Percentiles rank a stretch among this genome's conserved stretches.
Conservation (phyloP, 1,140 invertebrate genomes). For the Apis dorsata region DNA sequence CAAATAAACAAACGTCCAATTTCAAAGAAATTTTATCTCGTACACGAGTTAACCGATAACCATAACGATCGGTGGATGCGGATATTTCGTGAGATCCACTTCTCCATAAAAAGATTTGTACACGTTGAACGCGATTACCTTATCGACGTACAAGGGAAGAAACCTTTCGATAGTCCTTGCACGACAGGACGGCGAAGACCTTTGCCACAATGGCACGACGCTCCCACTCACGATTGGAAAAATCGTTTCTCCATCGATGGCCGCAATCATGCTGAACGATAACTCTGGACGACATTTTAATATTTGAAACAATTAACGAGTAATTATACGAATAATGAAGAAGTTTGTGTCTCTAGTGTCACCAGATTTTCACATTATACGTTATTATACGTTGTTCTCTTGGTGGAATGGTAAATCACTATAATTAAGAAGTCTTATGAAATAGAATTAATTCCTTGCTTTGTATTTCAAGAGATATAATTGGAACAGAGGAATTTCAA, state of each 20-base stretch:
- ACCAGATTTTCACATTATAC: background rate
- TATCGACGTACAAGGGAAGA: conserved; percentile 34
- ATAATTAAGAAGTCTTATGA: no score
- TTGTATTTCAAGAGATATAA: background rate
- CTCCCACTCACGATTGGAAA: conserved; percentile 68
- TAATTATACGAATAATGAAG: background rate
- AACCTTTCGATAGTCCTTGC: conserved; percentile 58
- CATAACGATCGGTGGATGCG: no score
- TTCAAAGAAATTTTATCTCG: no score
- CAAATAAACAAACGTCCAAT: no score
- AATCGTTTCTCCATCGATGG: conserved; percentile 55
- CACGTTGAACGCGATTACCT: background rate
- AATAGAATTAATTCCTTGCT: no score
- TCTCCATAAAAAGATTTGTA: background rate
- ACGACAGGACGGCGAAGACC: conserved; percentile 61
- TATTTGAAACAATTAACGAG: conserved; percentile 11
- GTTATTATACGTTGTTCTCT: background rate
- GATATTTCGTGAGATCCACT: background rate
- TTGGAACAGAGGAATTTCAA: background rate
- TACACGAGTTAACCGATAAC: background rate
- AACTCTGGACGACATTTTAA: conserved; percentile 12
- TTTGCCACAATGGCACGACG: conserved; percentile 55
- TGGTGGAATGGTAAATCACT: background rate
- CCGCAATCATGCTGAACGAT: conserved; percentile 11
- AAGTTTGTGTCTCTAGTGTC: background rate